Evolutionary conservation across 2,113 vertebrate genomes (phyloP).

Genomic region (Pseudorasbora parva): DNA sequence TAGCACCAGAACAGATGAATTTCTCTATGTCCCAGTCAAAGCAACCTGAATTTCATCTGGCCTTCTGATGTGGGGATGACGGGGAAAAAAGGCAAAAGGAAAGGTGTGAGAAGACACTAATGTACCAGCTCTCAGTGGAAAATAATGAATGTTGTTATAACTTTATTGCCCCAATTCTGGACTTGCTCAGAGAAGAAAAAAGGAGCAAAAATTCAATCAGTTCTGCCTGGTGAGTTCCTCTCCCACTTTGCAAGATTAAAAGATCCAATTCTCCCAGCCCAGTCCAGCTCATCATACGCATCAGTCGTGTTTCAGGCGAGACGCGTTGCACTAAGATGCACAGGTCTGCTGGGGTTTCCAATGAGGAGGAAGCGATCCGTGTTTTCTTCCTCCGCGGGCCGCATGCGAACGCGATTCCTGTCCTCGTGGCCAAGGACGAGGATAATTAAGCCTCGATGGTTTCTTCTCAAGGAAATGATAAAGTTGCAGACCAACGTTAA

Average conservation of each 20-base stretch:
- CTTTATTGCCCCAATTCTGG: constrained; percentile 77
- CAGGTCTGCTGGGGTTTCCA: constrained; percentile 30
- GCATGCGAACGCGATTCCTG: background rate
- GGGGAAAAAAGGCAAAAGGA: background rate
- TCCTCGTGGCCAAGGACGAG: background rate
- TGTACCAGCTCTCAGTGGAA: constrained; percentile 37
- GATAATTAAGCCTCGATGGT: constrained; percentile 18
- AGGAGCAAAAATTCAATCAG: constrained; percentile 75
- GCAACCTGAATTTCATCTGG: constrained; percentile 10
- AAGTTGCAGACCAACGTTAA: constrained; percentile 3
- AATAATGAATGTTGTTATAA: constrained; percentile 72
- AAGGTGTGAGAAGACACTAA: constrained; percentile 16
- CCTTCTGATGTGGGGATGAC: constrained; percentile 26
- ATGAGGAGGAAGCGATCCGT: constrained; percentile 21
- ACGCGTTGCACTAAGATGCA: constrained; percentile 15
- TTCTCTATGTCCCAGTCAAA: constrained; percentile 23
- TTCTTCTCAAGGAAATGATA: constrained; percentile 26
- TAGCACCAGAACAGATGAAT: background rate
- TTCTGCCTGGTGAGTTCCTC: constrained; percentile 75
- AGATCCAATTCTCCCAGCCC: constrained; percentile 75
- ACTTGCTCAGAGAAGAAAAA: constrained; percentile 58
- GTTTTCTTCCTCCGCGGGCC: background rate
- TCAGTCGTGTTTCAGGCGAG: constrained; percentile 54
- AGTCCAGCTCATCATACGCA: constrained; percentile 71
- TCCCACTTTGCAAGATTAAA: constrained; percentile 79